phyloP scores from a whole-genome alignment of 2,888 invertebrate species.

The Craniophora ligustri region DNA sequence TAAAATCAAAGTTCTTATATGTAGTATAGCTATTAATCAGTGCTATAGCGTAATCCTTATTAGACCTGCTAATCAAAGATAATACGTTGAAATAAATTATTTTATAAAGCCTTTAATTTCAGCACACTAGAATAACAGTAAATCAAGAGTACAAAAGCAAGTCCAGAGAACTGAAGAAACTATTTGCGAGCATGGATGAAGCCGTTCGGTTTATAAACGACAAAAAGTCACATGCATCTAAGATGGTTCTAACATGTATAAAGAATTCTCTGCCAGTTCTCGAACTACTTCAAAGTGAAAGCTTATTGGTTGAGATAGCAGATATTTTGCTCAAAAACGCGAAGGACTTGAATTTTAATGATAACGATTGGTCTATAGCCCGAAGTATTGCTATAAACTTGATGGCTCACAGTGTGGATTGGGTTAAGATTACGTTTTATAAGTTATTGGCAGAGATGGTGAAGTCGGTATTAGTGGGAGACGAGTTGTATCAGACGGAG shows the following conservation, averaged over 20 bases:
- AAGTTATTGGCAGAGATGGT: constrained; percentile 86
- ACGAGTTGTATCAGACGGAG: constrained; percentile 70
- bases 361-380: constrained; percentile 73
- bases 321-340: constrained; percentile 73
- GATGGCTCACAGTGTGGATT: constrained; percentile 87
- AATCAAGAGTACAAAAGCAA: constrained; percentile 81
- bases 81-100: too few species aligned
- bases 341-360: constrained; percentile 71
- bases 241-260: constrained; percentile 78
- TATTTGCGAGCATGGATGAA: constrained; percentile 75
- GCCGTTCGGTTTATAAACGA: constrained; percentile 77
- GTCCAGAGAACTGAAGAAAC: constrained; percentile 73
- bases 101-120: constrained; percentile 34
- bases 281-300: constrained; percentile 88
- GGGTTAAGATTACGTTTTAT: constrained; percentile 88
- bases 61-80: too few species aligned
- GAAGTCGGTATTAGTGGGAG: constrained; percentile 86
- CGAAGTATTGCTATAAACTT: constrained; percentile 83
- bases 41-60: too few species aligned
- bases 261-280: constrained; percentile 87
- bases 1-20: background rate
- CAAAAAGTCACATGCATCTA: constrained; percentile 65
- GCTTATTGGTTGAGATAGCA: constrained; percentile 81
- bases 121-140: constrained; percentile 71
- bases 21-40: too few species aligned